These are phyloP conservation scores for Champsocephalus esox DNA, from an alignment of 2,797 vertebrate genomes.

Conservation along the genomic window DNA sequence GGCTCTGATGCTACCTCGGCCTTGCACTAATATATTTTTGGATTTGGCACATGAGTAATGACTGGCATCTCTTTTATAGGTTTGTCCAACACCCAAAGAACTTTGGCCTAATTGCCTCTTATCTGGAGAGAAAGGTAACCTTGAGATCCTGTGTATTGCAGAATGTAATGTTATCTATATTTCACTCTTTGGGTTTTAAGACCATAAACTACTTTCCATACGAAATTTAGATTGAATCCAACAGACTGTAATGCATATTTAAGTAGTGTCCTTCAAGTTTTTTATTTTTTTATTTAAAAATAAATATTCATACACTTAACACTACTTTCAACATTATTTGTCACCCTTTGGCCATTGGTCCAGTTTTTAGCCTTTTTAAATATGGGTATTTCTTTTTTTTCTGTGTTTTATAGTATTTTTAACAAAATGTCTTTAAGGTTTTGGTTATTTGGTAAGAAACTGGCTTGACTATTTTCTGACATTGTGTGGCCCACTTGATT, in stretches of 20 bases:
- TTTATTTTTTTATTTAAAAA: not conserved
- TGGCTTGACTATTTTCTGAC: no score
- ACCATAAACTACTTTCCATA: not conserved
- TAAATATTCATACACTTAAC: not conserved
- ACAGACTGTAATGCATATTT: not conserved
- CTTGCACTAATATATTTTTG: conserved; percentile 9
- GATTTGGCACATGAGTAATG: conserved; percentile 18
- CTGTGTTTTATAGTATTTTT: no score
- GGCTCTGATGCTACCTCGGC: not conserved
- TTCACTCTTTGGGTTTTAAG: not conserved
- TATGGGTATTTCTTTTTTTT: no score
- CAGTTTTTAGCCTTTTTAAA: no score
- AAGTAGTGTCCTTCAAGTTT: no score
- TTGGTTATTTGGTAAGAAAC: no score
- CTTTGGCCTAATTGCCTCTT: conserved; percentile 97
- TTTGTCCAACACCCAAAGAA: conserved; percentile 99
- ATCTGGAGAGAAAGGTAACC: conserved; percentile 97
- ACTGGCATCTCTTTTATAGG: conserved; percentile 79
- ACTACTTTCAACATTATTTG: not conserved
- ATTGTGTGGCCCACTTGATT: no score
- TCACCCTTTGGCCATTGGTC: not conserved
- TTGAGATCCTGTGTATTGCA: not conserved
- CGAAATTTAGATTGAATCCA: not conserved
- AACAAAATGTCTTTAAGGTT: no score
- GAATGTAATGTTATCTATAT: not conserved